Evolutionary conservation across 1,140 invertebrate genomes (phyloP), one percentile per base, ranked within the genome.

Genomic region (Acyrthosiphon pisum): DNA sequence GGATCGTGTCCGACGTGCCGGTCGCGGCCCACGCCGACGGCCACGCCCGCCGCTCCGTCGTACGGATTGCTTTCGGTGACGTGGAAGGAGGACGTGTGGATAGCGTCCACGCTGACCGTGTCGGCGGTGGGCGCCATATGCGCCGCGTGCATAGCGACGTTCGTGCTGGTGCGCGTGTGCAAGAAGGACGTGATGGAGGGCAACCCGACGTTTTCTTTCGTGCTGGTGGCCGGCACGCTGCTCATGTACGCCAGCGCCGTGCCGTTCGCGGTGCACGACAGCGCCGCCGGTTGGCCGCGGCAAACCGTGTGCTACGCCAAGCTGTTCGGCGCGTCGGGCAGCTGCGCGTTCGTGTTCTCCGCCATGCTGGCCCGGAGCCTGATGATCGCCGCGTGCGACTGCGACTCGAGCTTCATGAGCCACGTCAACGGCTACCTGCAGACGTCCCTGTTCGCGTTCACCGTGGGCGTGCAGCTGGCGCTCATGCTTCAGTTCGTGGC

Each of bases 381-480:
- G 83, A 96, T 96, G 93, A 94, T 97, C 2, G 95, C 96, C 11
- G 96, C 96, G 50, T 96, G 96, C 37, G 96, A 95, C 93, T 94
- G 95, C 37, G 95, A 95, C 8, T 96, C 96, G 2, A 95, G 96
- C 0, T 95, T 96, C 86, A 96, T 96, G n/a, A 96, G 95, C 37
- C 96, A 97, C 94, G 95, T 97, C 7, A 97, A 96, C 89, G 96
- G 96, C 11, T 95, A 96, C 60, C 95, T 97, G 11, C 96, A 97
- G 93, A 95, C 95, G 18, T 88, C 96, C 6, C 94, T 96, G 94
- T 95, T 96, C 48, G 95, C 96, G 94, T 97, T 97, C 94, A 96
- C 96, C 94, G 95, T 95, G 35, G 95, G 95, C 46, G 96, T 96
- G 6, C 96, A 96, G 94, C 86, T 96, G 0, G 95, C 95, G 0